Percentiles rank a stretch among this genome's conserved stretches.
phyloP scores from a whole-genome alignment of 2,113 vertebrate genomes.

The Hiodon tergisus region DNA sequence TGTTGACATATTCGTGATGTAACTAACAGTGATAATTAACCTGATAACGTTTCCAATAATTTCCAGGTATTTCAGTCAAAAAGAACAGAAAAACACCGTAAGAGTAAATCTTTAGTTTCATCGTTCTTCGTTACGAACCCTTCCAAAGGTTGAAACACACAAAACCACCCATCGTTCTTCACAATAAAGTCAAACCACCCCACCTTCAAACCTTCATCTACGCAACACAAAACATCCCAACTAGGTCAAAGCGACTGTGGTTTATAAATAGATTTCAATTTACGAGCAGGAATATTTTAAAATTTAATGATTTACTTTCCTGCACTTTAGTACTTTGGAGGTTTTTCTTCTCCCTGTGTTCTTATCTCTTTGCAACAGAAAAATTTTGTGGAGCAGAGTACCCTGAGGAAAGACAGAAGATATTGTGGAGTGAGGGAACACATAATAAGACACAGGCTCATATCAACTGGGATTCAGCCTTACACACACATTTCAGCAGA shows the following conservation, averaged over 20 bases:
- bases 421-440: neutral
- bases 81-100: too few relatives aligned
- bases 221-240: neutral
- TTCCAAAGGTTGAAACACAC: neutral
- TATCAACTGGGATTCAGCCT: neutral
- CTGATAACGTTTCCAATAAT: too few relatives aligned
- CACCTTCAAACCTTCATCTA: neutral
- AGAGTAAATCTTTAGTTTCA: too few relatives aligned
- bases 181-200: neutral
- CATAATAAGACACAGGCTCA: neutral
- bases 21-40: too few relatives aligned
- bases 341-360: neutral
- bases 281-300: constrained; percentile 17
- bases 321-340: constrained; percentile 9
- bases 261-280: constrained; percentile 18
- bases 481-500: neutral
- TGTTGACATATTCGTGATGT: too few relatives aligned
- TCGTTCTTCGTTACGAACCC: neutral
- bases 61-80: too few relatives aligned
- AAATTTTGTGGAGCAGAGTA: neutral
- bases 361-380: constrained; percentile 3
- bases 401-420: neutral
- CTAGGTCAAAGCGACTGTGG: constrained; percentile 6
- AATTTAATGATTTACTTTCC: constrained; percentile 17
- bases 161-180: neutral